These are phyloP conservation scores for roundworm (Caenorhabditis elegans) DNA, from an alignment of 1,140 invertebrate species.

Conservation along the genomic window DNA sequence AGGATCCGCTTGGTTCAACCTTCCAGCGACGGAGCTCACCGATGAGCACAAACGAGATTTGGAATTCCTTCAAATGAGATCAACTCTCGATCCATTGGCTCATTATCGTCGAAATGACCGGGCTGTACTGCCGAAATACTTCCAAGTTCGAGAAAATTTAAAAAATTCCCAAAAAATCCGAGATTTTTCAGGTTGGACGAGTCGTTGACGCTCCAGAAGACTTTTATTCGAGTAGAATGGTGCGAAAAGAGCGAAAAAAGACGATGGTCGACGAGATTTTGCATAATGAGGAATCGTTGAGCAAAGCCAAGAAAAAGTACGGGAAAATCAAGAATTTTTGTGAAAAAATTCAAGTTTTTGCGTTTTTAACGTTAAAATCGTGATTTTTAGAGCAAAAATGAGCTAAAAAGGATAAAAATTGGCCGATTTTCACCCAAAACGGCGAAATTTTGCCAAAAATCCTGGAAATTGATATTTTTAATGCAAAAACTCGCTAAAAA, in stretches of 20 bases:
- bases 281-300: slow-evolving; percentile 19
- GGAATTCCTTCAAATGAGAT: slow-evolving; percentile 39
- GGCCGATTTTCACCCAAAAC: too few relatives aligned
- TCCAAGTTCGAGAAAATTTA: not conserved
- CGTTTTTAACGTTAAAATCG: too few relatives aligned
- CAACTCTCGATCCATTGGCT: slow-evolving; percentile 24
- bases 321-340: too few relatives aligned
- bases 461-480: too few relatives aligned
- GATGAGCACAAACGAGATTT: slow-evolving; percentile 25
- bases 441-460: too few relatives aligned
- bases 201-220: slow-evolving; percentile 43
- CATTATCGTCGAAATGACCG: slow-evolving; percentile 36
- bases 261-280: slow-evolving; percentile 42
- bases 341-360: too few relatives aligned
- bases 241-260: slow-evolving; percentile 42
- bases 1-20: slow-evolving; percentile 35
- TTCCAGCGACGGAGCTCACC: slow-evolving; percentile 39
- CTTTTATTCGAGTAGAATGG: slow-evolving; percentile 35
- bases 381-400: too few relatives aligned
- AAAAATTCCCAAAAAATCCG: not conserved
- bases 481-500: too few relatives aligned
- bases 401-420: too few relatives aligned
- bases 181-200: slow-evolving; percentile 22
- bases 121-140: slow-evolving; percentile 35
- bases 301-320: slow-evolving; percentile 16